These are phyloP conservation scores for Malurus elegans DNA, from an alignment of 2,113 vertebrate genomes.

Conservation along the genomic window DNA sequence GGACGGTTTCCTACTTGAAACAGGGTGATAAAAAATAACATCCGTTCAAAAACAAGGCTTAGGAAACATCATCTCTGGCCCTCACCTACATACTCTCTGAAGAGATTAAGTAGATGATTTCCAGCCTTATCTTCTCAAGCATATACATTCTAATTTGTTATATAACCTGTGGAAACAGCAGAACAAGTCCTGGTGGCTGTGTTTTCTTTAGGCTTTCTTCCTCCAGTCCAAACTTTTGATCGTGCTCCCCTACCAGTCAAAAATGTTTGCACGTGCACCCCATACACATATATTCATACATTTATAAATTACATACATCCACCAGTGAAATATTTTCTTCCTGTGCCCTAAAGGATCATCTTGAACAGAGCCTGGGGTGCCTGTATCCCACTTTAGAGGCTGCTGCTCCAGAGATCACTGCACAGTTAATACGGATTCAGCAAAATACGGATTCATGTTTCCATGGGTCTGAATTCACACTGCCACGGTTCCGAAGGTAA, in stretches of 20 bases:
- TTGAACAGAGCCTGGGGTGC: neutral
- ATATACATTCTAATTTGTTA: neutral
- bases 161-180: neutral
- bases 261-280: neutral
- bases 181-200: neutral
- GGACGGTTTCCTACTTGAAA: neutral
- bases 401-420: neutral
- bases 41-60: neutral
- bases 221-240: neutral
- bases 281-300: fast-evolving
- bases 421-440: neutral
- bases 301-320: neutral
- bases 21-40: neutral
- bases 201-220: neutral
- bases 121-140: neutral
- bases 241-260: fast-evolving
- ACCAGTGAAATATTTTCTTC: neutral
- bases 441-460: conserved; percentile 30
- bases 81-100: neutral
- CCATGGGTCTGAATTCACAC: conserved; percentile 4
- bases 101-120: neutral
- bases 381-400: neutral
- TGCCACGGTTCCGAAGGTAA: neutral
- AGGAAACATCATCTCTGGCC: neutral
- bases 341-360: neutral